Conservation (phyloP, 1,140 invertebrate genomes). For the Penaeus vannamei region DNA sequence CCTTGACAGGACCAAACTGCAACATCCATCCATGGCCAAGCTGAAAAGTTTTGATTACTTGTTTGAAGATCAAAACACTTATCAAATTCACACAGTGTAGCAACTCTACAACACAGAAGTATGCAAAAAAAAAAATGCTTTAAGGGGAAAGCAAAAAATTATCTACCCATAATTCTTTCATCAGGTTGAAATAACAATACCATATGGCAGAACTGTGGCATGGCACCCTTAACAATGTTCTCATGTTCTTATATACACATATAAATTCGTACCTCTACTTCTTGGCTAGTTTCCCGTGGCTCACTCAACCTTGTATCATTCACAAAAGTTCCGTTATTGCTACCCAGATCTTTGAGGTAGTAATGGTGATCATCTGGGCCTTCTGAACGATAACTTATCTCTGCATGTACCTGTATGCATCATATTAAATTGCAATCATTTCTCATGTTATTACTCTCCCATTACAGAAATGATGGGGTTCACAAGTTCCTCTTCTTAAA, state of each 20-base stretch:
- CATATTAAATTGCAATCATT: not conserved
- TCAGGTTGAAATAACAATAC: not conserved
- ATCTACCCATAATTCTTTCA: not conserved
- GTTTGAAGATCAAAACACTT: not conserved
- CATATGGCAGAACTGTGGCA: not conserved
- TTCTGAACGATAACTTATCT: constrained; percentile 46
- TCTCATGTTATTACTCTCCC: not conserved
- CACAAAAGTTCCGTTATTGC: constrained; percentile 53
- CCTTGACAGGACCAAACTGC: constrained; percentile 79
- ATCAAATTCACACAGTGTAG: too few species aligned
- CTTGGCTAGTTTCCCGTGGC: constrained; percentile 30
- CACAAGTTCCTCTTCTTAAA: too few species aligned
- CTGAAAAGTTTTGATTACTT: not conserved
- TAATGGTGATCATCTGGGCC: constrained; percentile 59
- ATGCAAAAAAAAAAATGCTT: too few species aligned
- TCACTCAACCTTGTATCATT: constrained; percentile 45
- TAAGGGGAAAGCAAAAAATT: too few species aligned
- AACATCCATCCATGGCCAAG: constrained; percentile 57
- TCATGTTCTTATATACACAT: not conserved
- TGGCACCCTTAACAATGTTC: not conserved
- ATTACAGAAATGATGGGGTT: too few species aligned
- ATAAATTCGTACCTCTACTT: constrained; percentile 38
- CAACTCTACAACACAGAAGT: too few species aligned
- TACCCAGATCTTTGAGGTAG: constrained; percentile 54
- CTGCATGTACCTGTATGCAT: constrained; percentile 49